Percentiles rank a stretch among this genome's conserved stretches.
phyloP scores from a whole-genome alignment of 2,888 invertebrate genomes.

The Lypha dubia region DNA sequence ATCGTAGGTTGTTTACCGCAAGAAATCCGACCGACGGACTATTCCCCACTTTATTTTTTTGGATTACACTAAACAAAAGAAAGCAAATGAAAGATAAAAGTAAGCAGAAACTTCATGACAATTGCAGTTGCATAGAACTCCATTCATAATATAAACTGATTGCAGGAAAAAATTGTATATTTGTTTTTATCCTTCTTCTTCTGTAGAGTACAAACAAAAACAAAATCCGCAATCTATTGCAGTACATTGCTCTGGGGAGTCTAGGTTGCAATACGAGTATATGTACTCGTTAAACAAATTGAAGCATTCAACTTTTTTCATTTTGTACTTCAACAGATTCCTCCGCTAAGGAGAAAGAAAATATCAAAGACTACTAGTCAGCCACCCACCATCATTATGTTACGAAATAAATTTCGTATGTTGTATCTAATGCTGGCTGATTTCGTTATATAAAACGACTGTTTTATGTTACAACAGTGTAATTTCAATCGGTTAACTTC shows the following conservation, averaged over 20 bases:
- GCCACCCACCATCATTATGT: slow-evolving; percentile 15
- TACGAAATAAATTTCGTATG: slow-evolving; percentile 27
- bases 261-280: slow-evolving; percentile 28
- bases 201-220: slow-evolving; percentile 20
- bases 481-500: slow-evolving; percentile 29
- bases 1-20: slow-evolving; percentile 48
- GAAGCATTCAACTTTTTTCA: slow-evolving; percentile 37
- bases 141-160: slow-evolving; percentile 33
- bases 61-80: slow-evolving; percentile 47
- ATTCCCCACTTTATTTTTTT: slow-evolving; percentile 8
- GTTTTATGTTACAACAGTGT: slow-evolving; percentile 27
- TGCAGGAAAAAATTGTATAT: slow-evolving; percentile 23
- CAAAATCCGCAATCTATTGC: slow-evolving; percentile 13
- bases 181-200: slow-evolving; percentile 42
- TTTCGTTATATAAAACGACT: slow-evolving; percentile 38
- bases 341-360: background rate
- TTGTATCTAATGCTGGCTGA: slow-evolving; percentile 5
- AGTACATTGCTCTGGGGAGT: slow-evolving; percentile 66
- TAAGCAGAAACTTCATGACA: slow-evolving; percentile 37
- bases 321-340: slow-evolving; percentile 6
- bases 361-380: background rate
- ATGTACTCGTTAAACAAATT: slow-evolving; percentile 28
- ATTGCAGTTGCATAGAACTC: slow-evolving; percentile 39
- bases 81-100: no score
- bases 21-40: background rate